phyloP scores from a whole-genome alignment of 2,888 invertebrate genomes.

The Scaptomyza caliginosa region DNA sequence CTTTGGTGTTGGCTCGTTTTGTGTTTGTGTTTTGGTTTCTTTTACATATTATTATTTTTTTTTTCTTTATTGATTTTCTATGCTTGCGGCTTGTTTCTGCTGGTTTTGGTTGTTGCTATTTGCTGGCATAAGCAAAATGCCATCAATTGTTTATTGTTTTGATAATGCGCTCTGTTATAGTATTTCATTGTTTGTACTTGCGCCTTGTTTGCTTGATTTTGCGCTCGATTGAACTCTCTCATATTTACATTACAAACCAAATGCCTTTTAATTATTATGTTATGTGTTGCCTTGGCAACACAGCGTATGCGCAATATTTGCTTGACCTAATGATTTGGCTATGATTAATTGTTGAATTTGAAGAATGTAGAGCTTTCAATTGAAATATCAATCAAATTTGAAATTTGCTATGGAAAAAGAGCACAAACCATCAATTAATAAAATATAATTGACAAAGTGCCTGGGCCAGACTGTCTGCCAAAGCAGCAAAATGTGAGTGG shows the following conservation, averaged over 20 bases:
- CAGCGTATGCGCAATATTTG: slow-evolving; percentile 29
- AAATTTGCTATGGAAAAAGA: neutral
- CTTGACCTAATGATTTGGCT: neutral
- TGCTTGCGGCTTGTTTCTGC: slow-evolving; percentile 32
- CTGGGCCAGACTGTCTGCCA: slow-evolving; percentile 20
- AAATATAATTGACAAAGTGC: slow-evolving; percentile 57
- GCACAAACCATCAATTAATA: slow-evolving; percentile 48
- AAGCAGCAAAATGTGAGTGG: slow-evolving; percentile 23
- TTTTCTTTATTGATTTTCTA: slow-evolving; percentile 45
- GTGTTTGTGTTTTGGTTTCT: slow-evolving; percentile 15
- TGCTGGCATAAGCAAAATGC: slow-evolving; percentile 63
- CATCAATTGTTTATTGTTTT: slow-evolving; percentile 79
- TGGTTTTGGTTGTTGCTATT: slow-evolving; percentile 17
- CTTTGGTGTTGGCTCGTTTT: slow-evolving; percentile 12
- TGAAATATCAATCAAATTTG: slow-evolving; percentile 1
- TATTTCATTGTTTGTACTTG: slow-evolving; percentile 54
- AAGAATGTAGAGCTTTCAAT: slow-evolving; percentile 14
- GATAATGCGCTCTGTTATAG: slow-evolving; percentile 59
- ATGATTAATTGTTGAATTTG: slow-evolving; percentile 19
- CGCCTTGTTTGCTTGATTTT: neutral
- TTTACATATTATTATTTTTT: slow-evolving; percentile 19
- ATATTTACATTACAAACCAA: slow-evolving; percentile 1
- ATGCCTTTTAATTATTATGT: neutral
- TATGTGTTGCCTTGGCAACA: neutral
- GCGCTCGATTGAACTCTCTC: neutral